Evolutionary conservation across 1,140 invertebrate genomes (phyloP).

Genomic region (Metaphire vulgaris): DNA sequence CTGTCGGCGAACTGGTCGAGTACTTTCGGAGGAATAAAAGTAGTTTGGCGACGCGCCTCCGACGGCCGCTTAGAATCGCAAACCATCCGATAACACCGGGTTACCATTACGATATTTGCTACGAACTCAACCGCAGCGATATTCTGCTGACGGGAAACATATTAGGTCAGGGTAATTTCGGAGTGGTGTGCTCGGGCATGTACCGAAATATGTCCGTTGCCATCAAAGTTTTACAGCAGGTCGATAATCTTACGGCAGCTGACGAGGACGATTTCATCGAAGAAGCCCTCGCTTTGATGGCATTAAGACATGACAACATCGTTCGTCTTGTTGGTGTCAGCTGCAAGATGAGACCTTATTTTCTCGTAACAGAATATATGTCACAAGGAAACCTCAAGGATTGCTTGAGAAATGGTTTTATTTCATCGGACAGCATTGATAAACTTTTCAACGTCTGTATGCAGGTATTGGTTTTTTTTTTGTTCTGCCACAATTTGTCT

Average conservation of each 20-base stretch:
- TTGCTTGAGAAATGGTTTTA: constrained; percentile 16
- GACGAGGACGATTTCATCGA: constrained; percentile 30
- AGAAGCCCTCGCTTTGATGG: constrained; percentile 27
- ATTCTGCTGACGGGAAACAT: constrained; percentile 26
- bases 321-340: constrained; percentile 25
- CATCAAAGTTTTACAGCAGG: constrained; percentile 26
- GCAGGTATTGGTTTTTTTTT: too few relatives aligned
- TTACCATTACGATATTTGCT: constrained; percentile 26
- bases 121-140: constrained; percentile 17
- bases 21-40: constrained; percentile 25
- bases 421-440: constrained; percentile 22
- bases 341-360: constrained; percentile 23
- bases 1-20: constrained; percentile 20
- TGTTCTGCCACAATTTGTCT: too few relatives aligned
- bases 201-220: constrained; percentile 21
- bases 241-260: background rate
- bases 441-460: constrained; percentile 27
- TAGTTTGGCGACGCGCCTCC: constrained; percentile 22
- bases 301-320: constrained; percentile 24
- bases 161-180: constrained; percentile 24
- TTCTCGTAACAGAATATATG: constrained; percentile 23
- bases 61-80: constrained; percentile 25
- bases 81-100: constrained; percentile 25
- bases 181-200: constrained; percentile 23
- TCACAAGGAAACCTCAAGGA: constrained; percentile 23